Percentiles rank a stretch among this genome's conserved stretches.
Evolutionary conservation across 2,113 vertebrate genomes (phyloP).

Genomic region (Hyperopisus bebe): DNA sequence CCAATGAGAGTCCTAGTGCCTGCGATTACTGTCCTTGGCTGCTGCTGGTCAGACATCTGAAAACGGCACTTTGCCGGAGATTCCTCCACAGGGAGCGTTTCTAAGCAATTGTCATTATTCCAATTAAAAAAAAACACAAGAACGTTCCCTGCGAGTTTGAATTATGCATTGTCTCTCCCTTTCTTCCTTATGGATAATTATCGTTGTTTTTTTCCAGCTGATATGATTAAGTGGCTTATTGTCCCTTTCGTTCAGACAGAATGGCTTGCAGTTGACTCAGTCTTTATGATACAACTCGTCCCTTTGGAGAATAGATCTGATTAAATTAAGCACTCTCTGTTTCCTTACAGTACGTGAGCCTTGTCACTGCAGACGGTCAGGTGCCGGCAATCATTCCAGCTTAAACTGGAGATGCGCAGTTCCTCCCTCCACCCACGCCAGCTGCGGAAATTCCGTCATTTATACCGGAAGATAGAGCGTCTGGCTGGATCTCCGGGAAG

Average conservation of each 20-base stretch:
- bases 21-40: background rate
- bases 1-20: background rate
- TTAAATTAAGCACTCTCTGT: conserved; percentile 11
- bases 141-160: conserved; percentile 5
- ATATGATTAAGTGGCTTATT: conserved; percentile 1
- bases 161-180: conserved; percentile 28
- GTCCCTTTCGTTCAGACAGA: conserved; percentile 1
- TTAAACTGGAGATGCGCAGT: background rate
- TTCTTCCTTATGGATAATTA: conserved; percentile 27
- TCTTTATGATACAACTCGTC: background rate
- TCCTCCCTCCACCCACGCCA: conserved; percentile 28
- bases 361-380: conserved; percentile 7
- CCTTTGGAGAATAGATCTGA: background rate
- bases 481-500: conserved; percentile 29
- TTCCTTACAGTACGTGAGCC: conserved; percentile 5
- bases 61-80: background rate
- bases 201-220: conserved; percentile 28
- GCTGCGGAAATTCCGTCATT: conserved; percentile 38
- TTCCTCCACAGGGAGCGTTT: background rate
- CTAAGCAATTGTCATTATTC: background rate
- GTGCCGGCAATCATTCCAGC: conserved; percentile 8
- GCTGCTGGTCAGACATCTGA: background rate
- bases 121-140: background rate
- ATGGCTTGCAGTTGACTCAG: background rate
- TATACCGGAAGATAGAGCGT: conserved; percentile 26